A percentile compares a stretch with the other conserved stretches of the same genome.
Conservation (phyloP, 2,888 invertebrate species). For the Mechanitis mazaeus region DNA sequence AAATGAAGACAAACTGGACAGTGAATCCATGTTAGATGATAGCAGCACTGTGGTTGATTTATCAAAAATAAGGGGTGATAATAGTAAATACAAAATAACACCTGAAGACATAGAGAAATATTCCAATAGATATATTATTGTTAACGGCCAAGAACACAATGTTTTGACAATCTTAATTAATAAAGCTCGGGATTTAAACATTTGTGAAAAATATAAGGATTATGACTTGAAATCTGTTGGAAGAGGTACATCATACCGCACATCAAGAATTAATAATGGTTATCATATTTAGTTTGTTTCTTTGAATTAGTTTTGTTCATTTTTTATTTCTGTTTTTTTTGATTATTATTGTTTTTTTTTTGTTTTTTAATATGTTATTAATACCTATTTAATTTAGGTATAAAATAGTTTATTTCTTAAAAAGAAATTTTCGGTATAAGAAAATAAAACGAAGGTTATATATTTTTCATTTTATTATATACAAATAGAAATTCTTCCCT, state of each 20-base stretch:
- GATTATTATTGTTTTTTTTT: background rate
- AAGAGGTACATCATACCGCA: conserved; percentile 34
- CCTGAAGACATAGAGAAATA: conserved; percentile 46
- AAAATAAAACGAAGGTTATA: conserved; percentile 33
- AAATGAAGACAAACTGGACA: conserved; percentile 2
- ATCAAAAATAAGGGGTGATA: conserved; percentile 17
- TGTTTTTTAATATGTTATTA: no score
- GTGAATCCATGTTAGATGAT: conserved; percentile 10
- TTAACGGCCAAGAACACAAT: conserved; percentile 41
- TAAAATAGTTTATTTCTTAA: no score
- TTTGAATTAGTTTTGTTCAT: background rate
- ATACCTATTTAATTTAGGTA: no score
- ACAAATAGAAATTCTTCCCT: conserved; percentile 68
- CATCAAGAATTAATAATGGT: background rate
- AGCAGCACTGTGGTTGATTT: conserved; percentile 41
- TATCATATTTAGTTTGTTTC: no score
- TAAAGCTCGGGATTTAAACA: conserved; percentile 46
- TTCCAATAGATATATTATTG: conserved; percentile 38
- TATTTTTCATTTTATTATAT: conserved; percentile 60
- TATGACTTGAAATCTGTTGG: conserved; percentile 46
- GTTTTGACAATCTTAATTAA: conserved; percentile 45
- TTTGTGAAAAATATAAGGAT: conserved; percentile 47
- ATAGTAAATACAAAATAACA: conserved; percentile 36
- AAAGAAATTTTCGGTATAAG: background rate
- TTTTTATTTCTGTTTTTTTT: conserved; percentile 10